phyloP scores from a whole-genome alignment of 2,113 vertebrate genomes.

The Hypomesus transpacificus region DNA sequence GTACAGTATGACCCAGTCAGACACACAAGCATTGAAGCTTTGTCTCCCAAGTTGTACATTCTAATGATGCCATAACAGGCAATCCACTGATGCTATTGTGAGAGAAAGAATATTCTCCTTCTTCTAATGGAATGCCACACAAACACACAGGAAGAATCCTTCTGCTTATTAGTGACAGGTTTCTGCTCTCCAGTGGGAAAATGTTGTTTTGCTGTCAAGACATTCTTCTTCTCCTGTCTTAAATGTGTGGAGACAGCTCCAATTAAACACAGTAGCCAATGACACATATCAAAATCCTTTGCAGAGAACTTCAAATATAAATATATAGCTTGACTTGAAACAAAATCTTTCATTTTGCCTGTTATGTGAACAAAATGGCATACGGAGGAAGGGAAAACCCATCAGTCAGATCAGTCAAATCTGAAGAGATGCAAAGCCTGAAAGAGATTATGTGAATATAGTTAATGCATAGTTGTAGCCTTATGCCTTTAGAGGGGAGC shows the following conservation, averaged over 20 bases:
- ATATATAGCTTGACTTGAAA: constrained; percentile 45
- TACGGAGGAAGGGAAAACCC: not conserved
- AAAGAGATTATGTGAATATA: constrained; percentile 7
- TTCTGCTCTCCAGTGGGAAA: constrained; percentile 46
- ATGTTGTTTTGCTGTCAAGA: constrained; percentile 62
- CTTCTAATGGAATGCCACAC: constrained; percentile 55
- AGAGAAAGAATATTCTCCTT: constrained; percentile 27
- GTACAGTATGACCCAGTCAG: not conserved
- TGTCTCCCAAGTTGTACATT: constrained; percentile 20
- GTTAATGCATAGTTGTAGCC: constrained; percentile 11
- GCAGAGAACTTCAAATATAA: constrained; percentile 35
- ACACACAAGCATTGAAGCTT: not conserved
- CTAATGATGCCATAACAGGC: constrained; percentile 49
- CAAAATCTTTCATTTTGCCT: constrained; percentile 40
- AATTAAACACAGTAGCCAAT: constrained; percentile 63
- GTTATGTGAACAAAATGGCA: constrained; percentile 41
- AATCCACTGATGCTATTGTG: constrained; percentile 34
- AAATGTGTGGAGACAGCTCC: constrained; percentile 57
- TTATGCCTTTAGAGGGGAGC: constrained; percentile 12
- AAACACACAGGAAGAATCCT: constrained; percentile 53
- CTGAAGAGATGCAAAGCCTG: constrained; percentile 3
- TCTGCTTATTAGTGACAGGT: constrained; percentile 57
- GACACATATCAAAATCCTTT: constrained; percentile 58
- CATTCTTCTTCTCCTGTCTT: constrained; percentile 43
- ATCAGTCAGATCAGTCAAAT: constrained; percentile 13